Evolutionary conservation across 2,888 invertebrate genomes (phyloP).

Genomic region (Drosophila buzzatii): DNA sequence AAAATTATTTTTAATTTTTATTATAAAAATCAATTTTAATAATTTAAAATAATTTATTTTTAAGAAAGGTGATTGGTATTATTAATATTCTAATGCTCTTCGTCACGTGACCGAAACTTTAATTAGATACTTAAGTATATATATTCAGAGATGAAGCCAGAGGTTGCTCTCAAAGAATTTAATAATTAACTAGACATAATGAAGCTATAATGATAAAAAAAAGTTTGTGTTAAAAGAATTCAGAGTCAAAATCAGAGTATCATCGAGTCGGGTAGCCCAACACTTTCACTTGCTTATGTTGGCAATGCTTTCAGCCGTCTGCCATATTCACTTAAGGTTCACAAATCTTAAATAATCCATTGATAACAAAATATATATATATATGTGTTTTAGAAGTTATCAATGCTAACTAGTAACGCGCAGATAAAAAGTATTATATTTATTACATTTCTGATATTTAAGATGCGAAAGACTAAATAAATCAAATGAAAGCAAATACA

Average conservation of each 20-base stretch:
- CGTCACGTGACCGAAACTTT: no score
- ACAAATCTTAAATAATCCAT: conserved; percentile 1
- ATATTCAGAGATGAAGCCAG: no score
- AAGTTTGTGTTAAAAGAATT: neutral
- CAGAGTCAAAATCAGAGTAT: neutral
- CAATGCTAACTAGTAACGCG: neutral
- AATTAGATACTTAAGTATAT: no score
- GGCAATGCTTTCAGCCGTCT: neutral
- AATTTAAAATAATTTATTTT: no score
- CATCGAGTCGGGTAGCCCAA: no score
- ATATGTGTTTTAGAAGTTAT: neutral
- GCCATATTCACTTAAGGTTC: neutral
- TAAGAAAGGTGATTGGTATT: no score
- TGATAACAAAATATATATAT: neutral
- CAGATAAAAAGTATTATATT: neutral
- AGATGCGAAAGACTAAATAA: neutral
- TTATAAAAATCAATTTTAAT: no score
- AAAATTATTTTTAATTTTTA: no score
- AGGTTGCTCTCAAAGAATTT: no score
- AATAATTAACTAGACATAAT: no score
- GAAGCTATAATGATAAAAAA: no score
- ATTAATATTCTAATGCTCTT: no score
- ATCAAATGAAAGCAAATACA: neutral
- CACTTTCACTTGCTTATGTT: neutral
- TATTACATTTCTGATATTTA: neutral